Evolutionary conservation across 1,140 invertebrate species (phyloP).

Genomic region (Formica selysi): DNA sequence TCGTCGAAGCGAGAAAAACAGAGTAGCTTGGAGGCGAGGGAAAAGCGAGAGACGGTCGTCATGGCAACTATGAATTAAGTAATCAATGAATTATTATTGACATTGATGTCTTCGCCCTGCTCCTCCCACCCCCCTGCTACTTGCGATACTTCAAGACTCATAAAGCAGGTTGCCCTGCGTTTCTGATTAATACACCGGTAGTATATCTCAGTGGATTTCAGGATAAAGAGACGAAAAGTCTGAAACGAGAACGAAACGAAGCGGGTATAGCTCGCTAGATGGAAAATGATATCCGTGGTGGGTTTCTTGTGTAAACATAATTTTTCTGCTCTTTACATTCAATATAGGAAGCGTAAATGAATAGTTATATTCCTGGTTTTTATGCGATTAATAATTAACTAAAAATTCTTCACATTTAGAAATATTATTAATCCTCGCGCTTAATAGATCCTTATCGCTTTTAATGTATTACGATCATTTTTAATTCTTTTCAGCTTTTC

Average conservation of each 20-base stretch:
- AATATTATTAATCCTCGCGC: slow-evolving; percentile 24
- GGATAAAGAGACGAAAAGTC: slow-evolving; percentile 58
- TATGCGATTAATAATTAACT: slow-evolving; percentile 23
- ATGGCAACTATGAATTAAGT: slow-evolving; percentile 86
- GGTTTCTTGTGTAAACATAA: slow-evolving; percentile 53
- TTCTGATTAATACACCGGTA: slow-evolving; percentile 83
- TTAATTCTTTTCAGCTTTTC: not conserved
- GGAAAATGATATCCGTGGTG: slow-evolving; percentile 45
- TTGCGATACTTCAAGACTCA: slow-evolving; percentile 83
- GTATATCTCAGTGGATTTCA: slow-evolving; percentile 79
- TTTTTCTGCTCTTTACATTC: slow-evolving; percentile 63
- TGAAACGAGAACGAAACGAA: slow-evolving; percentile 48
- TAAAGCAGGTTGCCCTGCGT: slow-evolving; percentile 77
- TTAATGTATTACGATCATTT: not conserved
- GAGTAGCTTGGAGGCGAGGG: slow-evolving; percentile 77
- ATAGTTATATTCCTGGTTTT: slow-evolving; percentile 3
- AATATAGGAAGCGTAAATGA: slow-evolving; percentile 46
- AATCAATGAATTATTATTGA: slow-evolving; percentile 87
- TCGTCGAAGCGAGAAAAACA: slow-evolving; percentile 83
- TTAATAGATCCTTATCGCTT: slow-evolving; percentile 5
- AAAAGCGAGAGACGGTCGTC: slow-evolving; percentile 82
- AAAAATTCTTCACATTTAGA: not conserved
- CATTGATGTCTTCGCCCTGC: slow-evolving; percentile 84
- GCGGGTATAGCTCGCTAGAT: slow-evolving; percentile 31
- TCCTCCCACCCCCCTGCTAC: slow-evolving; percentile 63